A percentile compares a stretch with the other conserved stretches of the same genome.
Evolutionary conservation across 2,888 invertebrate species (phyloP).

Genomic region (Vesta saturnalis): DNA sequence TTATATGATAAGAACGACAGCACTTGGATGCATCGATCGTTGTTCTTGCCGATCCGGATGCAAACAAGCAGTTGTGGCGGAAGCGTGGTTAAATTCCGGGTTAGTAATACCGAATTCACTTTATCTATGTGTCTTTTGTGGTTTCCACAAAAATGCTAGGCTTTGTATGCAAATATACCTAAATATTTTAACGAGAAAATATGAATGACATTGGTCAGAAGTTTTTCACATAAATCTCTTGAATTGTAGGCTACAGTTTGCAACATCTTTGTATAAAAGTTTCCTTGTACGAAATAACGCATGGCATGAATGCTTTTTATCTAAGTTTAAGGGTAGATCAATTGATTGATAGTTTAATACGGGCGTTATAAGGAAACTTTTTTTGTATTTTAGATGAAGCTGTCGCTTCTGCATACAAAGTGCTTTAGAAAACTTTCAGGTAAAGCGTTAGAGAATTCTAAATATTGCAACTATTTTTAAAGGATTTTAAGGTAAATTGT

Average conservation of each 20-base stretch:
- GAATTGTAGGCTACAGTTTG: conserved; percentile 16
- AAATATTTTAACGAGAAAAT: conserved; percentile 36
- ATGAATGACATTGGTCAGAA: conserved; percentile 31
- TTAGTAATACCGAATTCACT: conserved; percentile 26
- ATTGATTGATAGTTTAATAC: conserved; percentile 16
- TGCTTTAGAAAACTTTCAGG: neutral
- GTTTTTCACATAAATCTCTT: conserved; percentile 20
- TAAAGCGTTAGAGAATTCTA: neutral
- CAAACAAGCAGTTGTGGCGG: conserved; percentile 25
- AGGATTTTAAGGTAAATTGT: neutral
- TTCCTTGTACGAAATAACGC: conserved; percentile 22
- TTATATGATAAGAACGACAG: conserved; percentile 16
- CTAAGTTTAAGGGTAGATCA: conserved; percentile 14
- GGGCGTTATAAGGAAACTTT: conserved; percentile 9
- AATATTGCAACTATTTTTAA: neutral
- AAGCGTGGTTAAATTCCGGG: conserved; percentile 34
- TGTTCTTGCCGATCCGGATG: conserved; percentile 22
- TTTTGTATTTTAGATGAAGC: neutral
- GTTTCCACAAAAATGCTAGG: conserved; percentile 24
- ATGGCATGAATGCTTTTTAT: conserved; percentile 16
- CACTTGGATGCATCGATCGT: conserved; percentile 26
- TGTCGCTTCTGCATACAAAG: conserved; percentile 19
- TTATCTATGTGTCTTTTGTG: conserved; percentile 36
- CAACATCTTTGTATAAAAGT: conserved; percentile 13
- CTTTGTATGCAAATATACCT: conserved; percentile 28